Percentiles rank a stretch among this genome's conserved stretches.
Evolutionary conservation across 92 coral and sea anemone species (phyloP).

Genomic region (Palythoa grandis): DNA sequence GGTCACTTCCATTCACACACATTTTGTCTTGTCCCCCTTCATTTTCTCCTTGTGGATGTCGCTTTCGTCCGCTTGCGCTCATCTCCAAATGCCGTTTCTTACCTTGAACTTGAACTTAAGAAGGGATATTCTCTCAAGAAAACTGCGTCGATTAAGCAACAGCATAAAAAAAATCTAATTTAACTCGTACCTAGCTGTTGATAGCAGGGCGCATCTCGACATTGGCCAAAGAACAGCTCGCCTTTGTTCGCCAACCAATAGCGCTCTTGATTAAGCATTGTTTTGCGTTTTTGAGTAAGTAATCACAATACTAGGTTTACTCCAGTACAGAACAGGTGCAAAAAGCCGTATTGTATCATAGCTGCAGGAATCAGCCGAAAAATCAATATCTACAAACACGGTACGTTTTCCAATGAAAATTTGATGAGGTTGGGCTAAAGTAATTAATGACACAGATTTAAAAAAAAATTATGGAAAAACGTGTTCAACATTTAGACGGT

Average conservation of each 20-base stretch:
- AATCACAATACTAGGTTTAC: conserved; percentile 12
- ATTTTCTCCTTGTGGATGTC: conserved; percentile 9
- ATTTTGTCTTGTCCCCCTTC: background rate
- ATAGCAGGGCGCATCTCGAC: conserved; percentile 14
- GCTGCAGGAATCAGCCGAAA: conserved; percentile 5
- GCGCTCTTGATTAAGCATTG: background rate
- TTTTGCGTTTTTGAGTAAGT: background rate
- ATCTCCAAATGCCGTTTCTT: background rate
- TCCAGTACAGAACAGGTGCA: conserved; percentile 26
- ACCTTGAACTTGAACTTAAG: conserved; percentile 4
- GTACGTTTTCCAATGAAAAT: conserved; percentile 15
- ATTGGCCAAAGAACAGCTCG: conserved; percentile 9
- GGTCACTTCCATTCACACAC: background rate
- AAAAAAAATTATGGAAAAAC: background rate
- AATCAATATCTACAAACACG: conserved; percentile 14
- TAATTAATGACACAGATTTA: background rate
- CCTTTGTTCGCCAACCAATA: conserved; percentile 20
- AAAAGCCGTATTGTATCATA: background rate
- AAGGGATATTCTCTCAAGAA: background rate
- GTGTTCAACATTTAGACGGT: background rate
- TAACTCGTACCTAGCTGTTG: conserved; percentile 27
- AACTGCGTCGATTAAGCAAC: conserved; percentile 20
- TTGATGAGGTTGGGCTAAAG: conserved; percentile 27
- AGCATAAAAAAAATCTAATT: conserved; percentile 20
- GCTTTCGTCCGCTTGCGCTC: conserved; percentile 26